Base-by-base conservation (phyloP, 2,888 invertebrate genomes). In the Heterodera filipjevi region DNA sequence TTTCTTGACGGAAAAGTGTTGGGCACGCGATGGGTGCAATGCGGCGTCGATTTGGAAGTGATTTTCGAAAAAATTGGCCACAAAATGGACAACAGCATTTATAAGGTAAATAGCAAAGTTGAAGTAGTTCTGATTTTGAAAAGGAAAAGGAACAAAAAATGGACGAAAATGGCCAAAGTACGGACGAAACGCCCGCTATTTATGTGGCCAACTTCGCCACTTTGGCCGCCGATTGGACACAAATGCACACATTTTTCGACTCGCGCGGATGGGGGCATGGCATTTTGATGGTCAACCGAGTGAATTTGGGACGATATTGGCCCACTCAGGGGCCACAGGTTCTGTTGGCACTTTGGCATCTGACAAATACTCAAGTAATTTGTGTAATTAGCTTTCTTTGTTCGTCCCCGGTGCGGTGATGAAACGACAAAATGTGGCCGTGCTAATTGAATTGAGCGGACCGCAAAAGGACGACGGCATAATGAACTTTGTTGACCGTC, bases 21-120 rank as follows among this genome's bases (percentile, higher is more conserved):
- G 16, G 89, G 86, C 3, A 90, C 91, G 77, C 39, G 14, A 3
- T 94, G 94, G 94, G 91, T 90, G 3, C 92, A 93, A 82, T 93
- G 87, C 81, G 86, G 88, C 19, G 78, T 86, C 27, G 80, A 85
- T 46, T 81, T 81, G 3, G 76, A 72, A 33, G 49, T 14, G 1
- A 33, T 59, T 59, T 59, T 59, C 22, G 59, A 59, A 10, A 59
- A n/a, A n/a, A 59, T 59, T 59, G 5, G 59, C 22, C n/a, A 27
- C n/a, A 59, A 59, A 59, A 59, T n/a, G 5, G 27, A 59, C 39
- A 10, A 39, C 39, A 10, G 39, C n/a, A 3, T 59, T 59, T 59
- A 59, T 27, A 27, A 59, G 59, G 59, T 59, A 39, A 39, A 59
- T n/a, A n/a, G n/a, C n/a, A n/a, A n/a, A n/a, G n/a, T 8, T 27